Evolutionary conservation across 2,113 vertebrate species (phyloP).

Genomic region (Cervus canadensis): DNA sequence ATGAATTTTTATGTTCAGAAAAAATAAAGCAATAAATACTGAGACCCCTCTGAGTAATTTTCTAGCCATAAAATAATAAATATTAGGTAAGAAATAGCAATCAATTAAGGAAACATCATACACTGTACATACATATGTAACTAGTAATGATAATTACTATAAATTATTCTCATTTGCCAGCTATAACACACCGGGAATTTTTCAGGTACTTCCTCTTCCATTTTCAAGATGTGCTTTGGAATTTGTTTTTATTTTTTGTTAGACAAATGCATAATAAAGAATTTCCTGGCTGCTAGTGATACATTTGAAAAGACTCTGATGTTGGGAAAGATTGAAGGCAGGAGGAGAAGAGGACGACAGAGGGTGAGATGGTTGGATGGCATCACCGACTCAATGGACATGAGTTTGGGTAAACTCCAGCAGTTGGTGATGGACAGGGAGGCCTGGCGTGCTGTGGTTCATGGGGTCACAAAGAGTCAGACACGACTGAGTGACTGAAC

Average conservation of each 20-base stretch:
- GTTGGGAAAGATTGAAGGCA: neutral
- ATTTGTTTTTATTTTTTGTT: neutral
- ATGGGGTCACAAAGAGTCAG: neutral
- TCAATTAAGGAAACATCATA: neutral
- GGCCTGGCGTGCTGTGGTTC: rapidly evolving
- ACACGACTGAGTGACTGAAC: neutral
- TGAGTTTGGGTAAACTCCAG: neutral
- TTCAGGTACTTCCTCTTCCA: neutral
- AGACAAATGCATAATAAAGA: neutral
- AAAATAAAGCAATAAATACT: neutral
- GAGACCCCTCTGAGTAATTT: neutral
- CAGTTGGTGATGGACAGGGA: neutral
- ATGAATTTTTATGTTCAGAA: neutral
- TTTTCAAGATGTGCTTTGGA: neutral
- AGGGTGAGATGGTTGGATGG: neutral
- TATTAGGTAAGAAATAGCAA: neutral
- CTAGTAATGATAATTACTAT: neutral
- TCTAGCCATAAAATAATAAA: neutral
- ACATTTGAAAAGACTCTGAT: neutral
- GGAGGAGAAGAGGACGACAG: neutral
- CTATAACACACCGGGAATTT: neutral
- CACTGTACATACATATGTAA: neutral
- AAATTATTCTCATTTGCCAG: neutral
- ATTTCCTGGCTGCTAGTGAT: neutral
- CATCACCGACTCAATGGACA: neutral